Conservation (phyloP, 2,797 vertebrate genomes). For the Valencia hispanica region DNA sequence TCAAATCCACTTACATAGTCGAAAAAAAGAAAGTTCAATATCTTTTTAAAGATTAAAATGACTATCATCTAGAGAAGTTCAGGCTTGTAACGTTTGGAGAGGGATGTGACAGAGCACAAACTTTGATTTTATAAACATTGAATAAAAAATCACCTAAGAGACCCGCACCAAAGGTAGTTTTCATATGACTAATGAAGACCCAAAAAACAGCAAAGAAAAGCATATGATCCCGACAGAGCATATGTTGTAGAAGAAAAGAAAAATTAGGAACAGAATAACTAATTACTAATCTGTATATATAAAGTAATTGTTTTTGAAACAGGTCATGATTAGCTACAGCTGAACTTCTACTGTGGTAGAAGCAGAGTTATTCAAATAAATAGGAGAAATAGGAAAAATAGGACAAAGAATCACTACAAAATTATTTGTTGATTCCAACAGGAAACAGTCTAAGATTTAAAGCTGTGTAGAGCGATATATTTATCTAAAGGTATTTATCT, state of each 20-base stretch:
- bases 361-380: conserved; percentile 11
- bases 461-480: neutral
- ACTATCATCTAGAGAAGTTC: neutral
- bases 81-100: neutral
- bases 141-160: neutral
- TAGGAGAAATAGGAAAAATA: neutral
- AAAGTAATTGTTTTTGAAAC: conserved; percentile 28
- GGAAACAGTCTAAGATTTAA: neutral
- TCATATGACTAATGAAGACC: neutral
- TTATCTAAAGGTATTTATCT: no score
- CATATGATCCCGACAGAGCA: neutral
- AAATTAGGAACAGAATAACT: conserved; percentile 11
- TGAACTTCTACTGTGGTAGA: neutral
- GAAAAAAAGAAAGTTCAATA: conserved; percentile 5
- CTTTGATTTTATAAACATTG: neutral
- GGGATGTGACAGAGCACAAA: neutral
- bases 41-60: neutral
- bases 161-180: neutral
- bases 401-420: neutral
- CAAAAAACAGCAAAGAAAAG: neutral
- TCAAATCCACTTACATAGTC: neutral
- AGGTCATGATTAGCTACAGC: conserved; percentile 21
- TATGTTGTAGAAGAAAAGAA: neutral
- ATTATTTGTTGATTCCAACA: no score
- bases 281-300: conserved; percentile 16